phyloP scores from a whole-genome alignment of 2,888 invertebrate genomes.

The Cheilosia vernalis region DNA sequence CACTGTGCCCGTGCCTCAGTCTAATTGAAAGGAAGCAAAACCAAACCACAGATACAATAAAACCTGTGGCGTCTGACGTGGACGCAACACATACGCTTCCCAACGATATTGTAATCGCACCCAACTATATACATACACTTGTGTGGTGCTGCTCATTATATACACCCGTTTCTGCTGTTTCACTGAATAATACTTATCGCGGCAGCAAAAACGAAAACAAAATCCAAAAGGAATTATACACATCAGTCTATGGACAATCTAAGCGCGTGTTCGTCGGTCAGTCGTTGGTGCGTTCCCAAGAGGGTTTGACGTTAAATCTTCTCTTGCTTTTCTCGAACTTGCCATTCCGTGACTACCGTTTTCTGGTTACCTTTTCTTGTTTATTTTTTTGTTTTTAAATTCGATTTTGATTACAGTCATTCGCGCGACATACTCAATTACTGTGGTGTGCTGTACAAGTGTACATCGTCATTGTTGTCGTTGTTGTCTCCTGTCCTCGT shows the following conservation, averaged over 20 bases:
- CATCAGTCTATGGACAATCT: slow-evolving; percentile 66
- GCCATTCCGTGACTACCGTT: slow-evolving; percentile 27
- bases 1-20: not conserved
- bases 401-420: slow-evolving; percentile 12
- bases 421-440: slow-evolving; percentile 41
- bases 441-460: slow-evolving; percentile 37
- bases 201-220: slow-evolving; percentile 43
- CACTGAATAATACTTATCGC: slow-evolving; percentile 73
- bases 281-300: slow-evolving; percentile 77
- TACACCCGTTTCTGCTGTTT: slow-evolving; percentile 64
- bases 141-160: slow-evolving; percentile 8
- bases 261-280: slow-evolving; percentile 72
- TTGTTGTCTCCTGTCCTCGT: not conserved
- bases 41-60: slow-evolving; percentile 18
- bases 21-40: slow-evolving; percentile 12
- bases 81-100: slow-evolving; percentile 40
- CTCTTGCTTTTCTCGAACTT: slow-evolving; percentile 43
- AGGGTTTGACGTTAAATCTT: slow-evolving; percentile 76
- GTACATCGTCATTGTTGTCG: slow-evolving; percentile 4
- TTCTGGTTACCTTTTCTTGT: not conserved
- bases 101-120: slow-evolving; percentile 49
- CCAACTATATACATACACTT: slow-evolving; percentile 27
- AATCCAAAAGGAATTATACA: slow-evolving; percentile 41
- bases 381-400: too few relatives aligned
- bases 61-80: slow-evolving; percentile 57